Evolutionary conservation across 2,888 invertebrate species (phyloP), one percentile per base, ranked within the genome.

Genomic region (Rhopalosiphum nymphaeae): DNA sequence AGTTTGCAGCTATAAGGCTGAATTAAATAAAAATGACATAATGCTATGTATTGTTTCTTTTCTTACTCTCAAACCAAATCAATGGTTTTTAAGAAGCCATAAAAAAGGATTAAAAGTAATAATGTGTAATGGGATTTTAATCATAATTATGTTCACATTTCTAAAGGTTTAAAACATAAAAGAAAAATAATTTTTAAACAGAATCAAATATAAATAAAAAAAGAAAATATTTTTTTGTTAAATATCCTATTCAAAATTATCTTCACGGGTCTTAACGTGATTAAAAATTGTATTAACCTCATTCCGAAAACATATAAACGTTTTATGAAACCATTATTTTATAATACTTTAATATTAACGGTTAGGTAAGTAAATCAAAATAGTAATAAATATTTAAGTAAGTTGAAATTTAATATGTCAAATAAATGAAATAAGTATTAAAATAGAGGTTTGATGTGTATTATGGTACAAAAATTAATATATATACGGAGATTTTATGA

Each of bases 1-100:
- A 4, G 56, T 3, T 88, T 56, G 5, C 16, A 49, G 2, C 36
- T 36, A 21, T 25, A 9, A 44, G 29, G 29, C 46, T 46, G 29
- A 44, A 21, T 29, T 46, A 44, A 61, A 61, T 16, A 26, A 29
- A 53, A 89, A 89, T 61, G 16, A 44, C 25, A 21, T 44, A 29
- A 44, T n/a, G 29, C 78, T 29, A 91, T 49, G 1, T 36, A 85
- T n/a, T 67, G 53, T 56, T 85, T 56, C 26, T 85, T 53, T 84
- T n/a, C 91, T 85, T 56, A 91, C 56, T 1, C 16, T 91, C 29
- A 85, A 85, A 44, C 29, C 7, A 11, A 91, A 91, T 78, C 91
- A 56, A 91, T 56, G 91, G 44, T 85, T 91, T 21, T 85, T 2
- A 56, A 2, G 91, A 91, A 91, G 91, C 91, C 91, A 44, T 56